These are phyloP conservation scores for Sebastes wilsoni DNA, from an alignment of 2,797 vertebrate genomes.

Conservation along the genomic window DNA sequence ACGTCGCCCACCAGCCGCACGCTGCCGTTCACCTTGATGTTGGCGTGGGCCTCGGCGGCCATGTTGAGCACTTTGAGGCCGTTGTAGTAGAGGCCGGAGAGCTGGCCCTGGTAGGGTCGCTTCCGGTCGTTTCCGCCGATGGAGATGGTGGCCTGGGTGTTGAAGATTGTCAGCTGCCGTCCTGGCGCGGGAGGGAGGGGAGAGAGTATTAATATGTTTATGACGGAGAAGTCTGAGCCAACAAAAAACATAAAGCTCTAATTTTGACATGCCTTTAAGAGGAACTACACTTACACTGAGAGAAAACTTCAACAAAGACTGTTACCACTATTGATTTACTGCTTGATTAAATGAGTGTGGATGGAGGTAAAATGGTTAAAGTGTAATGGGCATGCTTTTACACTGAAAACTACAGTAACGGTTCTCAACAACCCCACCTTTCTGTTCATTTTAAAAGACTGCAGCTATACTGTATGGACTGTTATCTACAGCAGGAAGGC, in stretches of 20 bases:
- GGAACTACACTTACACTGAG: not conserved
- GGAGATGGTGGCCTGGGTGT: conserved; percentile 98
- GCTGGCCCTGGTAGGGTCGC: conserved; percentile 96
- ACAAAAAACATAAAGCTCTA: not conserved
- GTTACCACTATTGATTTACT: not conserved
- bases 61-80: conserved; percentile 97
- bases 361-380: conserved; percentile 15
- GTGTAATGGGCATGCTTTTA: conserved; percentile 17
- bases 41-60: conserved; percentile 93
- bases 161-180: conserved; percentile 99
- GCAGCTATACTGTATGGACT: conserved; percentile 4
- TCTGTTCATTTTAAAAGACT: conserved; percentile 19
- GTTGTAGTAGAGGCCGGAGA: conserved; percentile 98
- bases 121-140: conserved; percentile 95
- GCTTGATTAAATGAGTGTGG: conserved; percentile 2
- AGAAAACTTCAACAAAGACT: conserved; percentile 1
- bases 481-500: conserved; percentile 3
- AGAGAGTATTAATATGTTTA: not conserved
- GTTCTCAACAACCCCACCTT: not conserved
- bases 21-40: conserved; percentile 96
- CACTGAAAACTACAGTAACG: not conserved
- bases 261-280: not conserved
- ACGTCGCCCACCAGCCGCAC: conserved; percentile 95
- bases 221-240: not conserved
- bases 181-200: conserved; percentile 75